These are phyloP conservation scores for Rhynchophorus ferrugineus DNA, from an alignment of 1,140 invertebrate species.

Conservation along the genomic window DNA sequence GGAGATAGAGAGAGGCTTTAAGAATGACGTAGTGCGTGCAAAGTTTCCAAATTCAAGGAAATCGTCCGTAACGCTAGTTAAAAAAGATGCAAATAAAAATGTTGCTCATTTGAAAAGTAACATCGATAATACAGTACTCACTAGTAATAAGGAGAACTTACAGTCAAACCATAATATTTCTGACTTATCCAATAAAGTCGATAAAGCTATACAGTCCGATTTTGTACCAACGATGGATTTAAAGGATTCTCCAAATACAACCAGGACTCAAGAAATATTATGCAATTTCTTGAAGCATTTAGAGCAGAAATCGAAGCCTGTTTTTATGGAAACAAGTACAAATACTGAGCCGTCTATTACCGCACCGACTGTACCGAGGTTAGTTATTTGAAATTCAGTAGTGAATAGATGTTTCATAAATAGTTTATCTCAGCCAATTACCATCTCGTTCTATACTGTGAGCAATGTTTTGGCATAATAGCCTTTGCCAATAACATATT, in stretches of 20 bases:
- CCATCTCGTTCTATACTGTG: too few species aligned
- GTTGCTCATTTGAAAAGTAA: slow-evolving; percentile 1
- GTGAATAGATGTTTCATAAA: too few species aligned
- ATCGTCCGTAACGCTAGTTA: too few species aligned
- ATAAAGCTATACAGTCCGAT: background rate
- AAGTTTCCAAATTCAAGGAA: slow-evolving; percentile 16
- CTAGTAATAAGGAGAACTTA: too few species aligned
- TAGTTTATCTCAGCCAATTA: too few species aligned
- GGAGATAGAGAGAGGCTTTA: slow-evolving; percentile 46
- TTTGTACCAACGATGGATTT: slow-evolving; percentile 8
- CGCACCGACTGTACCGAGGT: slow-evolving; percentile 3
- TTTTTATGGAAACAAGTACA: slow-evolving; percentile 20
- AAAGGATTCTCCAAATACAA: slow-evolving; percentile 2
- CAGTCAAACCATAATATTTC: too few species aligned
- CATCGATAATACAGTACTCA: too few species aligned
- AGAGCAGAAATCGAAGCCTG: slow-evolving; percentile 8
- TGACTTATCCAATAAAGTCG: too few species aligned
- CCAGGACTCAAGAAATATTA: slow-evolving; percentile 15
- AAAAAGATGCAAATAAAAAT: background rate
- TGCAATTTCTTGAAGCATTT: slow-evolving; percentile 25
- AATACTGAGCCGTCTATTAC: slow-evolving; percentile 18
- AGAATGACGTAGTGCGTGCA: slow-evolving; percentile 32
- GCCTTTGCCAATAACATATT: too few species aligned
- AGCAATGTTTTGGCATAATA: too few species aligned
- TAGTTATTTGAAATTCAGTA: too few species aligned